Base-by-base conservation (phyloP, 1,140 invertebrate species). In the Plectrocnemia conspersa region DNA sequence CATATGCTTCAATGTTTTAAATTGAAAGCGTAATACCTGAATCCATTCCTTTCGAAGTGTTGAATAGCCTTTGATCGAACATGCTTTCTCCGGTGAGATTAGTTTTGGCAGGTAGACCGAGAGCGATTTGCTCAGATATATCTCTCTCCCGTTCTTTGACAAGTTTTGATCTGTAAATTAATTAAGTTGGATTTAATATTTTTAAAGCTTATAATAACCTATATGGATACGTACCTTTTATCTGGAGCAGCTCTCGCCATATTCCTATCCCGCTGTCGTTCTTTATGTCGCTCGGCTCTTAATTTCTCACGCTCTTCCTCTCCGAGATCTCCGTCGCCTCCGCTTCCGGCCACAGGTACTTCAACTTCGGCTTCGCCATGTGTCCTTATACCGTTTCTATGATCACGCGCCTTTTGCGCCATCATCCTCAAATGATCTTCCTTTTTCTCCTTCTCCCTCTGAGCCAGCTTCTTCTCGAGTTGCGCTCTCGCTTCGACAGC, bases 391-490 rank as follows among this genome's bases (percentile, higher is more conserved):
- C 93, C 94, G 22, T 93, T 93, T 61, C 95, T 79, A 66, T 97
- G 93, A 63, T 98, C 93, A 56, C 97, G 81, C 0, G 97, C 97
- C 67, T 94, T 89, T 69, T 96, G 92, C 13, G 97, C 97, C 65
- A 99, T 75, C 68, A 89, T 82, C 38, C 93, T 76, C 59, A 99
- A 73, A 73, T 91, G 86, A 62, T 97, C 95, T 73, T 99, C 97
- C 64, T 98, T 98, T 74, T 93, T 94, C 66, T 98, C 93, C 65
- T 99, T 99, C 70, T 99, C 95, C 65, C 97, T 96, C 65, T 98
- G 93, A 0, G 95, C 95, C 54, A 98, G 70, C 74, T 95, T 93
- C 75, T 93, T 93, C 66, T 99, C 96, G 2, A 98, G 75, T 68
- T 98, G 93, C 0, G 94, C 92, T 46, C 97, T 77, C 66, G 92